phyloP scores from a whole-genome alignment of 1,140 invertebrate species.

The Orchesella cincta region DNA sequence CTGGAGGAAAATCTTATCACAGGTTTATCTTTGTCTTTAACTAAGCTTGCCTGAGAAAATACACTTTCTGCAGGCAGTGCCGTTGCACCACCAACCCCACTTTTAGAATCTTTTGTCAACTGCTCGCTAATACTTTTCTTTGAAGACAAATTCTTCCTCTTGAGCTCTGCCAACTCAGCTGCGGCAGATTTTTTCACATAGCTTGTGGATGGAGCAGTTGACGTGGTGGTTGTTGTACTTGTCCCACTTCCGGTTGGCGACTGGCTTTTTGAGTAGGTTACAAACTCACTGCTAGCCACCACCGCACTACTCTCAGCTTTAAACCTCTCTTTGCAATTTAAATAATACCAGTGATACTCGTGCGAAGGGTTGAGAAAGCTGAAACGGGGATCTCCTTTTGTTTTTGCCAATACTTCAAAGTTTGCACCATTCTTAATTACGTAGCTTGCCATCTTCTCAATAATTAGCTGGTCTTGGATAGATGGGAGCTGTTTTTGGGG shows the following conservation, averaged over 20 bases:
- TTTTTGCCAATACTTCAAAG: constrained; percentile 84
- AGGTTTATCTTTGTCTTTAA: constrained; percentile 34
- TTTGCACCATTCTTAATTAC: constrained; percentile 90
- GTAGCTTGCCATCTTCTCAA: constrained; percentile 94
- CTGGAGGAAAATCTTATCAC: constrained; percentile 32
- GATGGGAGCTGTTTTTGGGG: constrained; percentile 63
- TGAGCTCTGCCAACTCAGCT: constrained; percentile 9
- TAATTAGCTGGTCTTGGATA: constrained; percentile 78
- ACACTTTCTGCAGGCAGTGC: background rate
- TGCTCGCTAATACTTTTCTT: no score
- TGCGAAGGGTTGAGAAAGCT: constrained; percentile 74
- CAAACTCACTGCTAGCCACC: constrained; percentile 38
- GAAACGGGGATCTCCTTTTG: constrained; percentile 81
- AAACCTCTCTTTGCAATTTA: constrained; percentile 47
- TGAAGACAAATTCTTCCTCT: constrained; percentile 9
- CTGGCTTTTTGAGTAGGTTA: constrained; percentile 32
- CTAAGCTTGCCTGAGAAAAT: constrained; percentile 4
- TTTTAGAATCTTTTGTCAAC: constrained; percentile 5
- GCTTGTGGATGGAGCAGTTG: background rate
- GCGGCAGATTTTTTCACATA: background rate
- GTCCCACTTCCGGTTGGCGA: background rate
- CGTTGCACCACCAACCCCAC: background rate
- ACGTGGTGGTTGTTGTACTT: background rate
- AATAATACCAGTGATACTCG: constrained; percentile 76
- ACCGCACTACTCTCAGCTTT: constrained; percentile 36